Percentiles rank a stretch among this genome's conserved stretches.
Evolutionary conservation across 2,113 vertebrate species (phyloP).

Genomic region (Carollia perspicillata): DNA sequence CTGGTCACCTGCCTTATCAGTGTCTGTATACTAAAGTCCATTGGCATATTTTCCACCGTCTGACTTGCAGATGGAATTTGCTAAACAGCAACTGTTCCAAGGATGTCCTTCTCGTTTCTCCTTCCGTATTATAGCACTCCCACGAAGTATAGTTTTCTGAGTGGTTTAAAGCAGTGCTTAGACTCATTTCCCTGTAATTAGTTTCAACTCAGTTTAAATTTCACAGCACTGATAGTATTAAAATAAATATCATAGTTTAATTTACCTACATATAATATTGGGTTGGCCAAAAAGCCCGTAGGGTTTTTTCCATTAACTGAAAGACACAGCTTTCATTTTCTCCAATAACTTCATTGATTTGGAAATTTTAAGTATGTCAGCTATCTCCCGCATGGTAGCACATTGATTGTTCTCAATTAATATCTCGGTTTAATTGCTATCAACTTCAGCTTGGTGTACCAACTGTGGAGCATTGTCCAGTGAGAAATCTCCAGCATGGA

Average conservation of each 20-base stretch:
- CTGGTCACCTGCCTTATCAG: background rate
- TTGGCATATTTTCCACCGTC: background rate
- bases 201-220: slow-evolving; percentile 20
- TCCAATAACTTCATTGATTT: no score
- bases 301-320: no score
- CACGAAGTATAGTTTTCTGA: background rate
- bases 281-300: no score
- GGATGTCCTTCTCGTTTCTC: background rate
- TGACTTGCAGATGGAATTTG: background rate
- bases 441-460: no score
- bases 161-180: background rate
- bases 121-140: background rate
- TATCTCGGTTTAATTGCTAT: no score
- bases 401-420: no score
- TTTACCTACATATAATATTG: background rate
- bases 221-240: background rate
- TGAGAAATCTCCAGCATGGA: no score
- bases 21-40: background rate
- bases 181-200: background rate
- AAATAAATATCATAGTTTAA: background rate
- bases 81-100: background rate
- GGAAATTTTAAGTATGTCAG: no score
- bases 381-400: no score
- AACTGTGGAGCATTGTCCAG: no score
- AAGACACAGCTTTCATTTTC: no score